These are phyloP conservation scores for Drosophila varians DNA, from an alignment of 1,140 invertebrate genomes.

Conservation along the genomic window DNA sequence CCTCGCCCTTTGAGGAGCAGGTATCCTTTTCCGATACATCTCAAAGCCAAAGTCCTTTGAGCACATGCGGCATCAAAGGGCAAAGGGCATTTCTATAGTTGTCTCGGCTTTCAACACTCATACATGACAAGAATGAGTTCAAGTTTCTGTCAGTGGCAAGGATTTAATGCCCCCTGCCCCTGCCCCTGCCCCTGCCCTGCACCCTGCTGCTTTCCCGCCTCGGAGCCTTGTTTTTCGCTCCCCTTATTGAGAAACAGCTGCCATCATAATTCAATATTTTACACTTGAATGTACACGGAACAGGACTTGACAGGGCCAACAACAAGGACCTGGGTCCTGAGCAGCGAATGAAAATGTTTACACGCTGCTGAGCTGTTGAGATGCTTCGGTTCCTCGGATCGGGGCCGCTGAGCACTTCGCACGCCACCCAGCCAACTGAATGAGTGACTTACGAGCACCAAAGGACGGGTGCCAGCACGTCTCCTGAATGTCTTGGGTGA, in stretches of 20 bases:
- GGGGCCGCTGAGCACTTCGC: conserved; percentile 45
- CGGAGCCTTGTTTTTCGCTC: conserved; percentile 1
- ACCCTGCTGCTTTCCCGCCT: too few relatives aligned
- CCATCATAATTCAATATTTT: conserved; percentile 82
- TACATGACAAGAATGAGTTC: conserved; percentile 75
- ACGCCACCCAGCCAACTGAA: conserved; percentile 43
- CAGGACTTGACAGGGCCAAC: conserved; percentile 68
- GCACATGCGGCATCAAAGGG: neutral
- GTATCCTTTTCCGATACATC: neutral
- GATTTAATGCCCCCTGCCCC: conserved; percentile 66
- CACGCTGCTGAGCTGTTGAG: conserved; percentile 63
- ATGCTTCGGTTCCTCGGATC: neutral
- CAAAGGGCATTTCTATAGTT: conserved; percentile 25
- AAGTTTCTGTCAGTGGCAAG: conserved; percentile 71
- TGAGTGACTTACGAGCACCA: conserved; percentile 9
- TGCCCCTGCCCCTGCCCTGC: conserved; percentile 12
- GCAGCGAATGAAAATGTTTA: conserved; percentile 75
- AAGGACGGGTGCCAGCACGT: conserved; percentile 55
- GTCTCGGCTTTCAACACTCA: conserved; percentile 45
- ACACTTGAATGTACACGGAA: conserved; percentile 76
- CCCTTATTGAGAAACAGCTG: conserved; percentile 77
- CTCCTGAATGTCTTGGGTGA: conserved; percentile 51
- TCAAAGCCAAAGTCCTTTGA: conserved; percentile 17
- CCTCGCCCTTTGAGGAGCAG: conserved; percentile 19
- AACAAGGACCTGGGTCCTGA: conserved; percentile 21